Evolutionary conservation across 92 coral and sea anemone species (phyloP), one percentile per base, ranked within the genome.

Genomic region (Muricea muricata): DNA sequence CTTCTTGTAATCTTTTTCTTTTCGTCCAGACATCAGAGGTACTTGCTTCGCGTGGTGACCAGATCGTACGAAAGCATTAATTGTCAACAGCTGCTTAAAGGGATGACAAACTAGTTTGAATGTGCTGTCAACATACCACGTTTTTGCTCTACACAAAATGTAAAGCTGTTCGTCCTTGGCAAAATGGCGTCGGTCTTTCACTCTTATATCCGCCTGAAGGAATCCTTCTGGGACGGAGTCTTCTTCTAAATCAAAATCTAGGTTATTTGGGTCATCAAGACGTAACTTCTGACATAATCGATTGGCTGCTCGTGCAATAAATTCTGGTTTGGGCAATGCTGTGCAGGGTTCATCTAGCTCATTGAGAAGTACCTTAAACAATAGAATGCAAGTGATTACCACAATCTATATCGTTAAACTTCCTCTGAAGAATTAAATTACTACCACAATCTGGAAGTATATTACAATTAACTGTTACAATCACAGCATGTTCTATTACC

Each of bases 121-220:
- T 20, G 81, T 91, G 34, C 91, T 89, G 56, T 87, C 93, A 15
- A 84, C 29, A 73, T 87, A 91, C 91, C 93, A 91, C 35, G 80
- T 39, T 33, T 79, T 84, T 11, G 89, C 85, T 18, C 42, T 39
- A 66, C 84, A 78, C 5, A 91, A 83, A 28, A 11, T 40, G 23
- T 24, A 52, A 30, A 91, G 83, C 81, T 87, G 93, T 13, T 35
- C 55, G 26, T 71, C 66, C 34, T 78, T 87, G 25, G 91, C 87
- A 75, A 91, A 91, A 48, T 90, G 90, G 37, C 88, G 84, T 21
- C 86, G 78, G 7, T 83, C 79, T 61, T 70, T 77, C 3, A 82
- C 88, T 37, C 18, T 31, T 20, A 90, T 24, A 37, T 90, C 93
- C 1, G 80, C 85, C 37, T 34, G 57, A 41, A 82, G 85, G 79